Evolutionary conservation across 1,140 invertebrate species (phyloP).

Genomic region (Magallana gigas): DNA sequence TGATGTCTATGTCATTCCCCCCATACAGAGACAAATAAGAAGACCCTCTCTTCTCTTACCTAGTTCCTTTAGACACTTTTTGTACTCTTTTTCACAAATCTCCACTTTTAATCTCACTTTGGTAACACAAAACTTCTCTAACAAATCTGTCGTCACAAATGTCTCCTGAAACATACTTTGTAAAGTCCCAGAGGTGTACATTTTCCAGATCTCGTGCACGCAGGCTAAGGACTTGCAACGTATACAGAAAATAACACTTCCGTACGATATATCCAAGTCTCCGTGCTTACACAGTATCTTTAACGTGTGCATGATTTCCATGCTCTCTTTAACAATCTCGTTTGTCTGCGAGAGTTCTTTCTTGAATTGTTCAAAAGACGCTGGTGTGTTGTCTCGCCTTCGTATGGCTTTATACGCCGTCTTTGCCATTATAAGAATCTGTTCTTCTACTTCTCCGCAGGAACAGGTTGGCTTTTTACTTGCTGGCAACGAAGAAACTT

Average conservation of each 20-base stretch:
- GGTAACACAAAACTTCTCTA: conserved; percentile 54
- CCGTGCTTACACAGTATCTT: conserved; percentile 72
- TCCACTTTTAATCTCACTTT: conserved; percentile 56
- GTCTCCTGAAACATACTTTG: conserved; percentile 58
- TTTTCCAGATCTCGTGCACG: conserved; percentile 64
- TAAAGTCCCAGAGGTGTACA: conserved; percentile 62
- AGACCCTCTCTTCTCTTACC: conserved; percentile 32
- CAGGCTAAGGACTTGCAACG: conserved; percentile 54
- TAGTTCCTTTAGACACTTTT: conserved; percentile 62
- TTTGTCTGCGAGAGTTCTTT: conserved; percentile 70
- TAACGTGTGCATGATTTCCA: conserved; percentile 69
- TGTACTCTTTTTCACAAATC: conserved; percentile 65
- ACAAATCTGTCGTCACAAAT: conserved; percentile 56
- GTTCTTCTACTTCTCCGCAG: conserved; percentile 65
- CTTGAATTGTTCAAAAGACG: conserved; percentile 70
- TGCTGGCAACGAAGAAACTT: conserved; percentile 39
- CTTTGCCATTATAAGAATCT: conserved; percentile 63
- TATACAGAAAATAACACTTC: conserved; percentile 66
- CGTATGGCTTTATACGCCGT: conserved; percentile 64
- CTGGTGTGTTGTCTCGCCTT: conserved; percentile 62
- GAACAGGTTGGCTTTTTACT: conserved; percentile 58
- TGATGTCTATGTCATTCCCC: no score
- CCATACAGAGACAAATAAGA: no score
- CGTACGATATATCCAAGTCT: conserved; percentile 61
- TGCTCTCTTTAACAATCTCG: conserved; percentile 64